Evolutionary conservation across 2,113 vertebrate genomes (phyloP), one percentile per base, ranked within the genome.

Genomic region (Syrrhaptes paradoxus): DNA sequence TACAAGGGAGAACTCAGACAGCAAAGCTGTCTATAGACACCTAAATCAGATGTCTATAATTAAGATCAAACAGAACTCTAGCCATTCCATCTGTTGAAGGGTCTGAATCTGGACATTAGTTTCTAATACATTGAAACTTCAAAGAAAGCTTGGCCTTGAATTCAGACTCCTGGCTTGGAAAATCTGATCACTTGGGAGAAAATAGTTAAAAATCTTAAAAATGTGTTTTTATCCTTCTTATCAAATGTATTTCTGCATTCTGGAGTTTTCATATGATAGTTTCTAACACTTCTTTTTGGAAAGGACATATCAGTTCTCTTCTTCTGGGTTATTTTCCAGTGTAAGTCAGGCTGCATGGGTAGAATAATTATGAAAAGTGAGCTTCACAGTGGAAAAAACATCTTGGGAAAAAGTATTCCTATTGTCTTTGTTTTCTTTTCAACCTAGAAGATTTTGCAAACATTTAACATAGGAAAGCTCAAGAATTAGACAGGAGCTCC

Each of bases 391-490:
- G 13, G 7, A 63, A 79, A 87, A 61, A 70, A 11, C 19, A 45
- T 17, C 43, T 55, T 89, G 41, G 76, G 51, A 55, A 46, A 84
- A 90, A 93, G 82, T 66, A 82, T 61, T 91, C 29, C 9, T 34
- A 34, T 82, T 77, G 17, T 21, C 18, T 93, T 93, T 95, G 28
- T 83, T 94, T 95, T 81, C 31, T 86, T 85, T 95, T 45, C 58
- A 85, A 24, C n/a, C 55, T 86, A 89, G 96, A 80, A 95, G 7
- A 3, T 84, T 86, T 94, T 81, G 22, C 68, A 90, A 16, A 29
- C 58, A 57, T 51, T 95, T 95, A 96, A 29, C 5, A 63, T 73
- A 91, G 32, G 59, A 96, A 97, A 96, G 46, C 15, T 85, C 52
- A 87, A 95, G 63, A 21, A 41, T 94, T 92, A 92, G 78, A 38